A percentile compares a stretch with the other conserved stretches of the same genome.
Evolutionary conservation across 2,888 invertebrate species (phyloP).

Genomic region (Tubulanus polymorphus): DNA sequence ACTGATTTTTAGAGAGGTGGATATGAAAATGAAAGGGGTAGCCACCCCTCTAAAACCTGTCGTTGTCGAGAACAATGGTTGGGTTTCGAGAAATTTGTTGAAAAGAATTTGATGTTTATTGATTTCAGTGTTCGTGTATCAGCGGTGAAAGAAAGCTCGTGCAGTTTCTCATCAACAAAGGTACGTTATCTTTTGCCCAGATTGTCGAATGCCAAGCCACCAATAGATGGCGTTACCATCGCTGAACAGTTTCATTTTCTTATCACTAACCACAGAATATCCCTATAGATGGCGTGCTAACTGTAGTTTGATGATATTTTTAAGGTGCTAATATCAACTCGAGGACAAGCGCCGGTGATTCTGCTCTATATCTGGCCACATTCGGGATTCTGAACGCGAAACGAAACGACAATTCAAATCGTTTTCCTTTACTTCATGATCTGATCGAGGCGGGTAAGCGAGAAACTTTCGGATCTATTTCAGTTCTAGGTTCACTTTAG

Average conservation of each 20-base stretch:
- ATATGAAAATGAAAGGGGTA: too few species aligned
- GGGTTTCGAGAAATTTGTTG: too few species aligned
- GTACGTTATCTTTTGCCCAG: not conserved
- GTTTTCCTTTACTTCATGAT: constrained; percentile 18
- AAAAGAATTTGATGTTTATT: too few species aligned
- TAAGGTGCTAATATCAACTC: constrained; percentile 27
- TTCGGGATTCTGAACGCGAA: constrained; percentile 28
- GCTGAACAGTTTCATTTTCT: not conserved
- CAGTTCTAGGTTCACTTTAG: too few species aligned
- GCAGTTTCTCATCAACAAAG: not conserved
- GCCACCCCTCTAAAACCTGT: too few species aligned
- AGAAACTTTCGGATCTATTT: too few species aligned
- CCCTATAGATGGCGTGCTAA: not conserved
- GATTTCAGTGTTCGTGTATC: constrained; percentile 4
- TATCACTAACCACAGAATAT: not conserved
- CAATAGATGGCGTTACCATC: not conserved
- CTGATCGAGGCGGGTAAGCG: constrained; percentile 26
- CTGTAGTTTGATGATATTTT: not conserved
- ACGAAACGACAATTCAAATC: constrained; percentile 18
- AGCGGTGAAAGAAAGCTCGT: not conserved
- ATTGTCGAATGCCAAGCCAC: not conserved
- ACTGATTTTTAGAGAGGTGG: too few species aligned
- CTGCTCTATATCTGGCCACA: constrained; percentile 32
- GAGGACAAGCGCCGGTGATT: constrained; percentile 28
- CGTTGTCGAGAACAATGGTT: too few species aligned